Conservation (phyloP, 92 coral and sea anemone species). For the Isaurus tuberculatus region DNA sequence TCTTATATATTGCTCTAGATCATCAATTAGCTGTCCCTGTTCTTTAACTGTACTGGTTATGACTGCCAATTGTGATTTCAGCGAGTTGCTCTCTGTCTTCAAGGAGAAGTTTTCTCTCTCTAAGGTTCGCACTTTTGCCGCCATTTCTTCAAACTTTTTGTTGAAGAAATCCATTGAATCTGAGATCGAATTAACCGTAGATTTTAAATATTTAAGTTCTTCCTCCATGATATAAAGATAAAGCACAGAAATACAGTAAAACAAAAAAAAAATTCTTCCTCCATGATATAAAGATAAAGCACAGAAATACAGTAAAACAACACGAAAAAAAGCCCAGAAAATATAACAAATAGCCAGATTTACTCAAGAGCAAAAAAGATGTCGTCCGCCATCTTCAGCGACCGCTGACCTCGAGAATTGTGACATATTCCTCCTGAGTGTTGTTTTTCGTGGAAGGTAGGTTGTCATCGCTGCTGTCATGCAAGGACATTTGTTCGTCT, state of each 20-base stretch:
- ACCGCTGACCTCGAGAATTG: too few species aligned
- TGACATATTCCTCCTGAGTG: too few species aligned
- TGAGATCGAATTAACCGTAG: too few species aligned
- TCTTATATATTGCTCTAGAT: too few species aligned
- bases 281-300: constrained; percentile 3
- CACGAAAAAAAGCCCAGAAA: not conserved
- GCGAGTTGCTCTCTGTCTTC: constrained; percentile 31
- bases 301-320: constrained; percentile 1
- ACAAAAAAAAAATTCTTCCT: too few species aligned
- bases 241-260: not conserved
- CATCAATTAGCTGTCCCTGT: not conserved
- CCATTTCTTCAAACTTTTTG: constrained; percentile 31
- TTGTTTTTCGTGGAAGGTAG: too few species aligned
- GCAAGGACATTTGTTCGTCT: too few species aligned
- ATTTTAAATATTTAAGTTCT: not conserved
- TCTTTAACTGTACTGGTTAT: constrained; percentile 23
- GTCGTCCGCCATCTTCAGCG: not conserved
- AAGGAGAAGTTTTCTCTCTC: constrained; percentile 24
- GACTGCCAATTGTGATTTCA: constrained; percentile 22
- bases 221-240: constrained; percentile 3
- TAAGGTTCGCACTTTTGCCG: constrained; percentile 18
- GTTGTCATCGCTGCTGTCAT: too few species aligned
- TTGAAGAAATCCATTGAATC: too few species aligned
- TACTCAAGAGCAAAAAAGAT: constrained; percentile 3
- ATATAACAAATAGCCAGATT: not conserved